Evolutionary conservation across 2,888 invertebrate genomes (phyloP).

Genomic region (Eubasilissa splendida): DNA sequence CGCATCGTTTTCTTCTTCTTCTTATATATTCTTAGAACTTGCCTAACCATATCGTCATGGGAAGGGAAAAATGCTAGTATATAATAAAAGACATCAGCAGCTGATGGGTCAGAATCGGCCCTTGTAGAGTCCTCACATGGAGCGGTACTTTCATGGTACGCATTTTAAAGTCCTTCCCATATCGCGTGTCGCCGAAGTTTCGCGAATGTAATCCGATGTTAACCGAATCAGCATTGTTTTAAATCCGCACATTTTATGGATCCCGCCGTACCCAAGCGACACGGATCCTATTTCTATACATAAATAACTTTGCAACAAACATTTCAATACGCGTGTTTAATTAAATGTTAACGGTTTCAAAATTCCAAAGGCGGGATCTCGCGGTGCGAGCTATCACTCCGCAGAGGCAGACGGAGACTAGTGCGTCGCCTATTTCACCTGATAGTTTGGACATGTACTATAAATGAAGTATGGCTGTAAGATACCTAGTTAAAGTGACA

Average conservation of each 20-base stretch:
- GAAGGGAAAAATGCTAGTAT: too few species aligned
- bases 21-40: too few species aligned
- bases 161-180: conserved; percentile 43
- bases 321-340: background rate
- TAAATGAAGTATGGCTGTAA: too few species aligned
- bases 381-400: too few species aligned
- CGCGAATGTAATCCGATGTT: conserved; percentile 46
- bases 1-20: too few species aligned
- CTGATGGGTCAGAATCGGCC: conserved; percentile 2
- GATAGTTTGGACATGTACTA: too few species aligned
- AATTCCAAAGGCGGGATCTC: too few species aligned
- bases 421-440: too few species aligned
- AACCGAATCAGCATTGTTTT: conserved; percentile 31
- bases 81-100: background rate
- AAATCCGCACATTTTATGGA: conserved; percentile 31
- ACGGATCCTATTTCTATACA: conserved; percentile 24
- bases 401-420: too few species aligned
- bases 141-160: conserved; percentile 31
- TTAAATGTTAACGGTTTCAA: too few species aligned
- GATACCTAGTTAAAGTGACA: too few species aligned
- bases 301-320: conserved; percentile 22
- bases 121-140: conserved; percentile 35
- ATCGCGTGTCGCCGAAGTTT: conserved; percentile 49
- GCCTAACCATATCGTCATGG: too few species aligned
- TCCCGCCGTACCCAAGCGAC: background rate